Base-by-base conservation (phyloP, 2,113 vertebrate genomes). In the Okapia johnstoni region DNA sequence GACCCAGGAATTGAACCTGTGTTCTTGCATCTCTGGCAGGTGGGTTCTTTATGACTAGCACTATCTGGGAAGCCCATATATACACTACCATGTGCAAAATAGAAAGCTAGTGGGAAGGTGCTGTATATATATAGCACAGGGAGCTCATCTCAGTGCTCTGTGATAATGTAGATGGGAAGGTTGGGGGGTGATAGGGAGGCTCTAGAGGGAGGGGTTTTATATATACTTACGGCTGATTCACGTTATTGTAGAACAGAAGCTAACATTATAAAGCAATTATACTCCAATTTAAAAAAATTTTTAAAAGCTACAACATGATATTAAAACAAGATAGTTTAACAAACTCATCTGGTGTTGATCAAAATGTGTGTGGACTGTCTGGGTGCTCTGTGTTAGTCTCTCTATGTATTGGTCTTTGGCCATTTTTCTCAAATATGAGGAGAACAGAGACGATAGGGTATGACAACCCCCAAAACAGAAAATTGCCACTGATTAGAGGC, bases 291-390 rank as follows among this genome's bases (percentile, higher is more conserved):
- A 66, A n/a, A 36, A 36, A 36, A 8, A 3, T 36, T 36, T 36
- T 70, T 0, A 66, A 28, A 66, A 70, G 63, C 66, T 70, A 10
- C 61, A 57, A 16, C 40, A 50, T 43, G n/a, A 14, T 48, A 48
- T 87, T 85, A 80, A 88, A 70, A 76, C 16, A 87, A 48, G 66
- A 11, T 28, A n/a, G n/a, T 73, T 79, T 63, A 61, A n/a, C 43
- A 43, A 13, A 19, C 16, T 76, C 23, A 6, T 4, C 40, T 40
- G 73, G 14, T 30, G 2, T 21, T 90, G 92, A n/a, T 90, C 43
- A 16, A 11, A 76, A 5, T 21, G 5, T 30, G 25, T 48, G 43
- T 26, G 94, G 19, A 14, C 30, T 36, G 15, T 60, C 14, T 15
- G 4, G 55, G 16, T 4, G 9, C 33, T 86, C 85, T 16, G 26